These are phyloP conservation scores for Ceriagrion tenellum DNA, from an alignment of 2,888 invertebrate species.

Conservation along the genomic window DNA sequence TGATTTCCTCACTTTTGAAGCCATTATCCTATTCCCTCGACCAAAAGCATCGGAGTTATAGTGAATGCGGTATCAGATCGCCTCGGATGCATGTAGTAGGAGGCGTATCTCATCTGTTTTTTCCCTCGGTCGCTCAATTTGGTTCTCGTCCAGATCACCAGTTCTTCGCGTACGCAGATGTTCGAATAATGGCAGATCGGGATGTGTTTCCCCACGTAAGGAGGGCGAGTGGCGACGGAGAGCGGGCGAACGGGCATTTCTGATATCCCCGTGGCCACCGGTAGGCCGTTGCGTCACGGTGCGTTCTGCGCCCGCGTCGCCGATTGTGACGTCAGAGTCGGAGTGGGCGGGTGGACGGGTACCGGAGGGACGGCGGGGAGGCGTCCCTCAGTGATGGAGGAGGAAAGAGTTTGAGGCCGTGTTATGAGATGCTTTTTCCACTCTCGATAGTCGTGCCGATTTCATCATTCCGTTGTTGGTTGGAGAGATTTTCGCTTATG, in stretches of 20 bases:
- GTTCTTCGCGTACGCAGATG: constrained; percentile 8
- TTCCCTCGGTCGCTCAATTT: background rate
- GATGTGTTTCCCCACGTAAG: background rate
- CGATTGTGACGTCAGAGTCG: background rate
- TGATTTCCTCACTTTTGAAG: no score
- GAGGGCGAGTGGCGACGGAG: background rate
- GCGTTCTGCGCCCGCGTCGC: background rate
- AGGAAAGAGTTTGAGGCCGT: background rate
- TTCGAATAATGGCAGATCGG: background rate
- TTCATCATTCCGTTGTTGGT: no score
- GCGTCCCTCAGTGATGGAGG: background rate
- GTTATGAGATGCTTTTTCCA: no score
- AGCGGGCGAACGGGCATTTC: background rate
- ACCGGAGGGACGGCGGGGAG: background rate
- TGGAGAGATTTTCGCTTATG: no score
- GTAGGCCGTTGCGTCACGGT: background rate
- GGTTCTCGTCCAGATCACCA: background rate
- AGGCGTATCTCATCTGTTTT: background rate
- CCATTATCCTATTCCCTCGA: no score
- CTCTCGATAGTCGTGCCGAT: no score
- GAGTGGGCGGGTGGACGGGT: background rate
- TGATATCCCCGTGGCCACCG: background rate
- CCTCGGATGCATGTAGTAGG: background rate
- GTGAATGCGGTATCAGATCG: background rate
- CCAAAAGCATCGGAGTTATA: background rate